Conservation (phyloP, 1,140 invertebrate species). For the Octopus sinensis region DNA sequence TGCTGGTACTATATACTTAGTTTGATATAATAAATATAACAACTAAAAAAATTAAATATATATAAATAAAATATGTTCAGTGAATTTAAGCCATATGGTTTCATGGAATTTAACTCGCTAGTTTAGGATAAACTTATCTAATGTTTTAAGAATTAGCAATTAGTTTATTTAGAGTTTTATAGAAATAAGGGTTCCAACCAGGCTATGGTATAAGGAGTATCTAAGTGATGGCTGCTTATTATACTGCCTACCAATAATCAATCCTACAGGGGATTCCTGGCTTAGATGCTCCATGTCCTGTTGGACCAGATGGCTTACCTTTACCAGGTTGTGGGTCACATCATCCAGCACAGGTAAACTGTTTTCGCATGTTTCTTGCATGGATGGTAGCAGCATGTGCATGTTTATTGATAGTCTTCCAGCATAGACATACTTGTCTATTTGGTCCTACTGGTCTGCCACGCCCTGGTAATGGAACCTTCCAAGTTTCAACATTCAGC, state of each 20-base stretch:
- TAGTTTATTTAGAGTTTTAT: neutral
- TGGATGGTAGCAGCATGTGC: slow-evolving; percentile 16
- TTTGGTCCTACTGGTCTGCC: no score
- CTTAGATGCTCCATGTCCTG: slow-evolving; percentile 92
- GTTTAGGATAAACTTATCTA: neutral
- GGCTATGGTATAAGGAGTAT: neutral
- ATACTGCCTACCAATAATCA: neutral
- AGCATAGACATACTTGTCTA: no score
- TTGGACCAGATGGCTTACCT: slow-evolving; percentile 88
- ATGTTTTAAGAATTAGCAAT: neutral
- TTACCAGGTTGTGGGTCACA: slow-evolving; percentile 83
- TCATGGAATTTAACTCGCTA: neutral
- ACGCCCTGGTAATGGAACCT: no score
- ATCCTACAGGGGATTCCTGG: slow-evolving; percentile 78
- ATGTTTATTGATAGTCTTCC: neutral
- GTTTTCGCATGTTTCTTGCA: slow-evolving; percentile 1
- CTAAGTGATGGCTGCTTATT: neutral
- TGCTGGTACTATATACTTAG: no score
- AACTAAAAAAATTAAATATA: no score
- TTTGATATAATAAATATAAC: no score
- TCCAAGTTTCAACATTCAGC: no score
- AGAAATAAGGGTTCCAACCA: neutral
- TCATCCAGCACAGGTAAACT: slow-evolving; percentile 26
- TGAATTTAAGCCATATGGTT: no score
- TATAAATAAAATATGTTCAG: no score